These are phyloP conservation scores for Chionis minor DNA, from an alignment of 2,113 vertebrate species.

Conservation along the genomic window DNA sequence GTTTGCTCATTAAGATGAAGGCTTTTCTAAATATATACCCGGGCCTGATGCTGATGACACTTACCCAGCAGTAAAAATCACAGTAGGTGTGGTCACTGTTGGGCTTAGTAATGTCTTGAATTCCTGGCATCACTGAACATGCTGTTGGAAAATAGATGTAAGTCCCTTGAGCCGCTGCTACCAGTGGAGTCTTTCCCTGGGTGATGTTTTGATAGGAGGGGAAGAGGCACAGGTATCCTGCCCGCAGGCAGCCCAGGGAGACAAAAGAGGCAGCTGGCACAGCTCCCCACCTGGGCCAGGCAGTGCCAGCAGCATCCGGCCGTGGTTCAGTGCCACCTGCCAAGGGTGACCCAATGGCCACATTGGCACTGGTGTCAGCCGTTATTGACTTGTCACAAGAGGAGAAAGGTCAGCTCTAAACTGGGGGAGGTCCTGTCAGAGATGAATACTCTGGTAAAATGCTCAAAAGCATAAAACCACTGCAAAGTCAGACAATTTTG, in stretches of 20 bases:
- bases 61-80: neutral
- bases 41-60: neutral
- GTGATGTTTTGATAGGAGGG: neutral
- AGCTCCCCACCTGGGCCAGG: neutral
- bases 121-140: neutral
- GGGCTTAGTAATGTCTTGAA: neutral
- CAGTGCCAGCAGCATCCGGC: neutral
- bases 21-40: neutral
- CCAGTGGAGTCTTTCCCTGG: accelerated
- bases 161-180: neutral
- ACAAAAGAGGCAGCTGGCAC: neutral
- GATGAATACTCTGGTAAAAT: neutral
- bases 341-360: neutral
- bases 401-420: neutral
- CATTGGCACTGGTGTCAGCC: neutral
- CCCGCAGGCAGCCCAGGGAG: neutral
- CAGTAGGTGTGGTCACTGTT: accelerated
- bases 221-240: neutral
- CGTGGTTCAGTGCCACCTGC: neutral
- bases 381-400: neutral
- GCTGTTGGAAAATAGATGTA: accelerated
- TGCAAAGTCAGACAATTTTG: neutral
- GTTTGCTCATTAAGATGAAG: neutral
- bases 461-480: neutral
- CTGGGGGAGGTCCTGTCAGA: neutral